Evolutionary conservation across 1,140 invertebrate species (phyloP), one percentile per base, ranked within the genome.

Genomic region (Panonychus citri): DNA sequence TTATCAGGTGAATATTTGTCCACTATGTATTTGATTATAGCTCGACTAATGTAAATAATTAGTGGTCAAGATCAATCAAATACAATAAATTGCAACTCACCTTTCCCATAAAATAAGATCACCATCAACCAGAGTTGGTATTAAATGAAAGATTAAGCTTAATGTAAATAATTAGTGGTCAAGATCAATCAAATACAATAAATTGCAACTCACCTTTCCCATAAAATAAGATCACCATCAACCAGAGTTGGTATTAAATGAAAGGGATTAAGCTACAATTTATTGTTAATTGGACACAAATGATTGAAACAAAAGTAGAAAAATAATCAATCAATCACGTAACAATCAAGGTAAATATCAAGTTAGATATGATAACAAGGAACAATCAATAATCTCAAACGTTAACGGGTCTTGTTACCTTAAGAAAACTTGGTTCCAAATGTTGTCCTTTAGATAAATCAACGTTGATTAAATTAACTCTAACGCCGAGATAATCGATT

Each of bases 11-110:
- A 60, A 54, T 65, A 68, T 48, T 66, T 62, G 25, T 64, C 63
- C 3, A 65, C 60, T 26, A 68, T 42, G 53, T 68, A 68, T 3
- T 62, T 63, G 62, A 64, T 65, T 13, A 68, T 67, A 10, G 66
- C 66, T 15, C 66, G 65, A 62, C 61, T 62, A 28, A 10, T 17
- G 19, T 1, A 30, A n/a, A 26, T 26, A 27, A 24, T 25, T 25
- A 50, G 25, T 15, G 40, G 43, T 21, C 19, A 46, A 24, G n/a
- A 21, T 10, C 21, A 19, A 15, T 2, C 0, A 46, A 2, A 25
- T 30, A 26, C 7, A 30, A 30, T 40, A 24, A 26, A 8, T 4
- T 17, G 28, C 8, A 43, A 19, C 17, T 51, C 54, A 59, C 58
- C 58, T 62, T 58, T 63, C 62, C 52, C 59, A 57, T 21, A 63